These are phyloP conservation scores for Prunella fulvescens DNA, from an alignment of 2,113 vertebrate species.

Conservation along the genomic window DNA sequence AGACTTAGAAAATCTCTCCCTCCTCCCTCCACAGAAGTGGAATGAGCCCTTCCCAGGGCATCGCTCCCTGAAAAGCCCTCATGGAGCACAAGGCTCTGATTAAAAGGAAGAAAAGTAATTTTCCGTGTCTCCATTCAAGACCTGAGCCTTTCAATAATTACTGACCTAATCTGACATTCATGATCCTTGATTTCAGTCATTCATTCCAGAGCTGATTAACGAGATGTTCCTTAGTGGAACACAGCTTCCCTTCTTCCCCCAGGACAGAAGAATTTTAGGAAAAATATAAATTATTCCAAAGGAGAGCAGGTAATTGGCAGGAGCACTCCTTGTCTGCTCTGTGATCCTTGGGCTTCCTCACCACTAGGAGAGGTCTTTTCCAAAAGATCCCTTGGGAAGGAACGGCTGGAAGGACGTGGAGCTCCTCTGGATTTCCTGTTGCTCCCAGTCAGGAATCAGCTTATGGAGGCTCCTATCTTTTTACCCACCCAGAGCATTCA, in stretches of 20 bases:
- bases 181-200: slow-evolving; percentile 18
- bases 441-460: neutral
- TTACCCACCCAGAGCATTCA: neutral
- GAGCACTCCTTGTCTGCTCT: neutral
- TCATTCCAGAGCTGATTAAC: slow-evolving; percentile 28
- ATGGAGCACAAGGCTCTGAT: neutral
- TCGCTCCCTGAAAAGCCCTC: neutral
- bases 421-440: neutral
- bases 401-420: neutral
- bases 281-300: neutral
- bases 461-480: neutral
- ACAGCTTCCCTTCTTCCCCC: slow-evolving; percentile 5
- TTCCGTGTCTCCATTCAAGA: slow-evolving; percentile 10
- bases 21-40: neutral
- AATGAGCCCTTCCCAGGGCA: neutral
- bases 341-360: neutral
- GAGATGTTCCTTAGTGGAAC: slow-evolving; percentile 22
- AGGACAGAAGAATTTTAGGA: neutral
- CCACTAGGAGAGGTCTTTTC: neutral
- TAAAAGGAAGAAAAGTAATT: neutral
- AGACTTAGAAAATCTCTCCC: neutral
- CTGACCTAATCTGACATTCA: slow-evolving; percentile 51
- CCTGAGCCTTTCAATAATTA: slow-evolving; percentile 44
- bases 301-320: neutral
- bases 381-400: neutral